Conservation (phyloP, 2,888 invertebrate species). For the Eurytoma californica region DNA sequence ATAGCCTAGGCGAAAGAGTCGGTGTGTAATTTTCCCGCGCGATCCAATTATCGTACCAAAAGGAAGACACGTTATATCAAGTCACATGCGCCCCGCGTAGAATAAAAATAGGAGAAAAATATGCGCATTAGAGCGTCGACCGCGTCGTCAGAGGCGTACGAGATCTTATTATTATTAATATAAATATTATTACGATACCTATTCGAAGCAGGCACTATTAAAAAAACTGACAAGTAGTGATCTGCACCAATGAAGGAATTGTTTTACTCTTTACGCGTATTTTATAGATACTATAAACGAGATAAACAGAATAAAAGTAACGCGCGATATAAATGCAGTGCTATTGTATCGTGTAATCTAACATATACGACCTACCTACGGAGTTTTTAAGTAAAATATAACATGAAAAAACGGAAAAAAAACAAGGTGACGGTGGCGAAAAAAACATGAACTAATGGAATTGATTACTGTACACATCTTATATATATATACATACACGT, state of each 20-base stretch:
- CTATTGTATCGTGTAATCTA: slow-evolving; percentile 13
- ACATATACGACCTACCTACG: slow-evolving; percentile 11
- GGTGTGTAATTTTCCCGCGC: too few species aligned
- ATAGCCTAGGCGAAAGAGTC: too few species aligned
- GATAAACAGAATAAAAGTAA: slow-evolving; percentile 15
- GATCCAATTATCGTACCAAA: too few species aligned
- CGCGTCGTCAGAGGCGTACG: slow-evolving; percentile 3
- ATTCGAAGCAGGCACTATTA: slow-evolving; percentile 40
- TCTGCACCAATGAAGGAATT: slow-evolving; percentile 55
- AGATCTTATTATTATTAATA: neutral
- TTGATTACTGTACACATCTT: slow-evolving; percentile 55
- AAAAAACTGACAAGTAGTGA: slow-evolving; percentile 29
- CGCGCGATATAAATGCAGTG: slow-evolving; percentile 4
- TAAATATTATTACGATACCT: slow-evolving; percentile 30
- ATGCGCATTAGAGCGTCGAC: neutral
- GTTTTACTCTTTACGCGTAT: slow-evolving; percentile 49
- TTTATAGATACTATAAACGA: slow-evolving; percentile 45
- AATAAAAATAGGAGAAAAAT: neutral
- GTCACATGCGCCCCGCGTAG: too few species aligned
- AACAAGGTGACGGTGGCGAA: neutral
- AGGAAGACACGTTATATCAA: too few species aligned
- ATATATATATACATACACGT: slow-evolving; percentile 37
- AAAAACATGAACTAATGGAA: slow-evolving; percentile 53
- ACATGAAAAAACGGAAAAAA: too few species aligned
- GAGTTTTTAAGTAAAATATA: slow-evolving; percentile 37